A percentile compares a stretch with the other conserved stretches of the same genome.
Conservation (phyloP, 2,797 vertebrate species). For the Sebastolobus alascanus region DNA sequence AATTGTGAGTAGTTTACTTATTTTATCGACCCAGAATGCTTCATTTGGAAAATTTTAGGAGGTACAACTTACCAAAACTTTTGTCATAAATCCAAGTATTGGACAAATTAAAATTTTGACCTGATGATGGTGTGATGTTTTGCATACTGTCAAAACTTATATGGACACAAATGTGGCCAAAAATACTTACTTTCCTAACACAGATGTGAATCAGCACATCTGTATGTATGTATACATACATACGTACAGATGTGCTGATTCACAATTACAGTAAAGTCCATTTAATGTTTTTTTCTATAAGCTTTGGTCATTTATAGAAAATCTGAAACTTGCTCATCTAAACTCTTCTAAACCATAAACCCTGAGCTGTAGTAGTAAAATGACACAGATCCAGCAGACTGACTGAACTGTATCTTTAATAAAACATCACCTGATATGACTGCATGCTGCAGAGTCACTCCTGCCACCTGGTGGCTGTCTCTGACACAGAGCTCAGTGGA, state of each 20-base stretch:
- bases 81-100: neutral
- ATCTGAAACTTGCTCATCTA: neutral
- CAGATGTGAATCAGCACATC: too few species aligned
- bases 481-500: neutral
- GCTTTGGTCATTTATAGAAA: neutral
- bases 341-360: neutral
- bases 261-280: neutral
- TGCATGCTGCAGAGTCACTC: constrained; percentile 34
- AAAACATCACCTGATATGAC: constrained; percentile 16
- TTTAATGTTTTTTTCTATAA: neutral
- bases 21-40: neutral
- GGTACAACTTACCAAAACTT: neutral
- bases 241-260: neutral
- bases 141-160: neutral
- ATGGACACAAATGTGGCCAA: neutral
- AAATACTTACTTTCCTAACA: neutral
- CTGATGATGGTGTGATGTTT: neutral
- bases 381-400: constrained; percentile 11
- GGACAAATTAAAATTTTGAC: fast-evolving
- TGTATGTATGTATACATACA: neutral
- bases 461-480: constrained; percentile 65
- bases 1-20: neutral
- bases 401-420: constrained; percentile 30
- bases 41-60: neutral
- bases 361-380: constrained; percentile 22